These are phyloP conservation scores for Carassius carassius DNA, from an alignment of 2,113 vertebrate species.

Conservation along the genomic window DNA sequence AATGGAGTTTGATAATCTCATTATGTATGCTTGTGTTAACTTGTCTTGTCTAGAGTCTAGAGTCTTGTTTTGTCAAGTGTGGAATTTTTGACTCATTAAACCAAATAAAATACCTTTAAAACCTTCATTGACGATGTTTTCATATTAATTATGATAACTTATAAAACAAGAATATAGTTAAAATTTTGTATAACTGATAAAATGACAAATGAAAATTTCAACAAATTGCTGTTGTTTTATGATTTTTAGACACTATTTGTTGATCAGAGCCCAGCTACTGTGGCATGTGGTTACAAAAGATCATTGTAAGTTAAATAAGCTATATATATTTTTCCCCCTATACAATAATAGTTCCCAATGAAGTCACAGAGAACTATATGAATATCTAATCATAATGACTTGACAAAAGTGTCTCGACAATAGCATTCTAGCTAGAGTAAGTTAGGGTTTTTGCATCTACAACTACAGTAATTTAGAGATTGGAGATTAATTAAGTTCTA, in stretches of 20 bases:
- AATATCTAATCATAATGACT: no score
- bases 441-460: no score
- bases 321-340: no score
- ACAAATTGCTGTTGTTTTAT: not conserved
- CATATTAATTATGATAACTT: not conserved
- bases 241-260: not conserved
- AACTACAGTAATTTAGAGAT: no score
- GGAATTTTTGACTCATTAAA: constrained; percentile 51
- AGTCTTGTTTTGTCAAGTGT: constrained; percentile 37
- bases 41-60: not conserved
- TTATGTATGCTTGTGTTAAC: constrained; percentile 6
- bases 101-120: constrained; percentile 51
- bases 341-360: no score
- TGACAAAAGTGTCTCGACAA: no score
- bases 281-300: no score
- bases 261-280: not conserved
- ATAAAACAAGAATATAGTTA: not conserved
- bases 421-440: no score
- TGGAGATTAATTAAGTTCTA: no score
- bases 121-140: constrained; percentile 1
- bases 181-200: not conserved
- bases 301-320: no score
- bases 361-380: no score
- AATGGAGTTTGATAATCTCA: not conserved
- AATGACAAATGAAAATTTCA: no score